These are phyloP conservation scores for Parus major DNA, from an alignment of 2,113 vertebrate species.

Conservation along the genomic window DNA sequence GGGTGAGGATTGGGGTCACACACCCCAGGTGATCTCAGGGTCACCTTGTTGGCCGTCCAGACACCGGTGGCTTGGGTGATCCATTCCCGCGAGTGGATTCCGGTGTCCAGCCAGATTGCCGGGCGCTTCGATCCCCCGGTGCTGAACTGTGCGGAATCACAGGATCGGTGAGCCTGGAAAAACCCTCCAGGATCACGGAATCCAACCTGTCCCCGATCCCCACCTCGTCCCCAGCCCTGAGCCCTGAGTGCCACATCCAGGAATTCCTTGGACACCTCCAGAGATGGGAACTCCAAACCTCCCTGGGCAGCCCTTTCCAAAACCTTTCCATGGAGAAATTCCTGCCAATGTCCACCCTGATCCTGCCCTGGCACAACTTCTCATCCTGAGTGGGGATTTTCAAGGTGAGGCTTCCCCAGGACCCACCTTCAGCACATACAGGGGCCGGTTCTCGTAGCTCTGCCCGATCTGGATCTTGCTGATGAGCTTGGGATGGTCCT, in stretches of 20 bases:
- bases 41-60: constrained; percentile 90
- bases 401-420: accelerated
- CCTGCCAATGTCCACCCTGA: background rate
- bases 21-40: accelerated
- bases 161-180: accelerated
- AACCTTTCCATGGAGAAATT: background rate
- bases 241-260: background rate
- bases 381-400: background rate
- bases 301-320: background rate
- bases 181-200: background rate
- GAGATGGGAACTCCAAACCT: background rate
- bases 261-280: accelerated
- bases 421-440: constrained; percentile 88
- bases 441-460: constrained; percentile 84
- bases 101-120: constrained; percentile 88
- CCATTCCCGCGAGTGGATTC: constrained; percentile 93
- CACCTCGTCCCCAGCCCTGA: background rate
- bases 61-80: constrained; percentile 87
- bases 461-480: constrained; percentile 86
- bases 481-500: constrained; percentile 80
- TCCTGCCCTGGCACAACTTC: accelerated
- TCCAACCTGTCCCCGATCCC: background rate
- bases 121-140: constrained; percentile 78
- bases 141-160: constrained; percentile 76
- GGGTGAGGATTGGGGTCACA: background rate